Percentiles rank a stretch among this genome's conserved stretches.
Evolutionary conservation across 2,797 vertebrate genomes (phyloP).

Genomic region (Yasuhikotakia modesta): DNA sequence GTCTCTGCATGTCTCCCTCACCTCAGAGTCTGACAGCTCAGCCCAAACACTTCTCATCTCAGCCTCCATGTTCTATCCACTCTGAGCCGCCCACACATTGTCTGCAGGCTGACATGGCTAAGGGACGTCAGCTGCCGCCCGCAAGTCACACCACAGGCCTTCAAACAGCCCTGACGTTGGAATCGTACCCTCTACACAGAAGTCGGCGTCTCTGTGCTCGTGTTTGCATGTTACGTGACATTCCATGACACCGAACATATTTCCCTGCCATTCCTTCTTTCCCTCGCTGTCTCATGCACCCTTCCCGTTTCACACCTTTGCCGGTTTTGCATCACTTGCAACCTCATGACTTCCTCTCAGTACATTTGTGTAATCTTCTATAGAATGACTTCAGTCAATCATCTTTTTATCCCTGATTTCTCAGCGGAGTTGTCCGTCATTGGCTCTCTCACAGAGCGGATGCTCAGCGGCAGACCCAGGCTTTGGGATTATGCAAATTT

Average conservation of each 20-base stretch:
- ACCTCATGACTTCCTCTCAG: slow-evolving; percentile 9
- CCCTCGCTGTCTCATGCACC: slow-evolving; percentile 4
- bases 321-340: slow-evolving; percentile 21
- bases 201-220: not conserved
- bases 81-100: slow-evolving; percentile 14
- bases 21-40: slow-evolving; percentile 63
- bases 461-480: not conserved
- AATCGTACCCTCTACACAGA: not conserved
- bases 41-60: slow-evolving; percentile 56
- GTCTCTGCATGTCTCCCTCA: slow-evolving; percentile 58
- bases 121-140: slow-evolving; percentile 16
- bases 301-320: not conserved
- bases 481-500: slow-evolving; percentile 76
- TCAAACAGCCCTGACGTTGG: slow-evolving; percentile 1
- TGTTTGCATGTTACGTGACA: slow-evolving; percentile 23
- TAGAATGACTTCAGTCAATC: slow-evolving; percentile 55
- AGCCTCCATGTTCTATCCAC: slow-evolving; percentile 47
- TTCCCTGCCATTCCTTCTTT: not conserved
- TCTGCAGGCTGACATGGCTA: slow-evolving; percentile 41
- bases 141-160: slow-evolving; percentile 7
- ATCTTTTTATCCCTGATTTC: not conserved
- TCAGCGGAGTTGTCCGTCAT: not conserved
- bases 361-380: slow-evolving; percentile 16
- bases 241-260: not conserved
- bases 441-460: not conserved